These are phyloP conservation scores for Jaculus jaculus DNA, from an alignment of 2,113 vertebrate genomes.

Conservation along the genomic window DNA sequence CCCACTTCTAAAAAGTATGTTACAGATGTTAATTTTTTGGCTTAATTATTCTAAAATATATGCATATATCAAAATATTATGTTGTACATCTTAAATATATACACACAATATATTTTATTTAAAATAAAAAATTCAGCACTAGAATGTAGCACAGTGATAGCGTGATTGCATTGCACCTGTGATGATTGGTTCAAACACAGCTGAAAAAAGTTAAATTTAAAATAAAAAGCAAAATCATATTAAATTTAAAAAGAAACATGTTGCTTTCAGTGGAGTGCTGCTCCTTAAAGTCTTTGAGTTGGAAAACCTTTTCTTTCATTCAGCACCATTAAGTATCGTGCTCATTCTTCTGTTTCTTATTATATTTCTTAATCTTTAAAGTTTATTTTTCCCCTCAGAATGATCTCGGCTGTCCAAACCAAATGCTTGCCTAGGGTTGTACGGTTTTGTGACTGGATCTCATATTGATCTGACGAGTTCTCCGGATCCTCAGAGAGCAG, in stretches of 20 bases:
- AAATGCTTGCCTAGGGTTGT: rapidly evolving
- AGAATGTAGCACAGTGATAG: background rate
- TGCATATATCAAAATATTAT: background rate
- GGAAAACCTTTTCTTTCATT: background rate
- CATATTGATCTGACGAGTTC: background rate
- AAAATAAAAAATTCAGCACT: background rate
- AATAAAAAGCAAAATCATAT: background rate
- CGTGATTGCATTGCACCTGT: background rate
- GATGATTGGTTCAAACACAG: background rate
- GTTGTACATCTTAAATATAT: background rate
- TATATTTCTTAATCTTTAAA: background rate
- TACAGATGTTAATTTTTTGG: background rate
- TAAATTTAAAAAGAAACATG: background rate
- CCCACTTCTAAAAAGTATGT: background rate
- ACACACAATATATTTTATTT: background rate
- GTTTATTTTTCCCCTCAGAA: background rate
- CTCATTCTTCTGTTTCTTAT: background rate
- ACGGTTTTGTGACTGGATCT: no score
- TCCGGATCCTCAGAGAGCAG: no score
- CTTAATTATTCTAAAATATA: background rate
- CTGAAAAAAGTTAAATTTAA: background rate
- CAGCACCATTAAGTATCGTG: background rate
- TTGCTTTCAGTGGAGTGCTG: background rate
- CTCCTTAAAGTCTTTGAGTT: background rate
- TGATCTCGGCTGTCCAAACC: background rate